phyloP scores from a whole-genome alignment of 2,113 vertebrate genomes.

The Amphiprion percula region DNA sequence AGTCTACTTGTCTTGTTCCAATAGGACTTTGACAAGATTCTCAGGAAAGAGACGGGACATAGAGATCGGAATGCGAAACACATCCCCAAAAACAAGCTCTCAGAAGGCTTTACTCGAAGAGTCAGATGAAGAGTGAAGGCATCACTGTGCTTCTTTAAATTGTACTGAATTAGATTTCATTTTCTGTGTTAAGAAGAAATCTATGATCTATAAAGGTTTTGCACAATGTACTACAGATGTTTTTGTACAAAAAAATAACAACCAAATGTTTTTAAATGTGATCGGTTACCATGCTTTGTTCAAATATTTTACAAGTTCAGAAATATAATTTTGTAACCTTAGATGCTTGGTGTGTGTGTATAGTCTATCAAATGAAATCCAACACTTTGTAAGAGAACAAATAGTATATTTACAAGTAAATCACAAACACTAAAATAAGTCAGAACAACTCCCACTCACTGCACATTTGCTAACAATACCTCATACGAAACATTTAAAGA shows the following conservation, averaged over 20 bases:
- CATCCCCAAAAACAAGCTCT: conserved; percentile 50
- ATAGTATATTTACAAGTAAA: conserved; percentile 13
- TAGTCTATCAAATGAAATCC: background rate
- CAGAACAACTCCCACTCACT: background rate
- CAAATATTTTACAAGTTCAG: background rate
- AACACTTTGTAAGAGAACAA: background rate
- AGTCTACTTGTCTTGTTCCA: background rate
- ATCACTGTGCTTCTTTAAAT: background rate
- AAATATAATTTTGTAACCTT: background rate
- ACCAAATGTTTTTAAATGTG: background rate
- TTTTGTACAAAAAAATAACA: background rate
- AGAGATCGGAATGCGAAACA: conserved; percentile 80
- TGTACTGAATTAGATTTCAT: conserved; percentile 4
- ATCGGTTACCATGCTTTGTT: background rate
- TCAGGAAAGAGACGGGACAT: conserved; percentile 46
- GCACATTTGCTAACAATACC: background rate
- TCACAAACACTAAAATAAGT: conserved; percentile 18
- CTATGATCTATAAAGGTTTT: background rate
- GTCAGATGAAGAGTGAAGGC: conserved; percentile 84
- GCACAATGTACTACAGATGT: background rate
- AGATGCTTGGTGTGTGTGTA: background rate
- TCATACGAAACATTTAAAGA: background rate
- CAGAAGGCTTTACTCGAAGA: conserved; percentile 84
- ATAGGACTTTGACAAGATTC: conserved; percentile 62
- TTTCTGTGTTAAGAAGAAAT: conserved; percentile 4